Evolutionary conservation across 2,797 vertebrate species (phyloP).

Genomic region (Enteromius trimaculatus): DNA sequence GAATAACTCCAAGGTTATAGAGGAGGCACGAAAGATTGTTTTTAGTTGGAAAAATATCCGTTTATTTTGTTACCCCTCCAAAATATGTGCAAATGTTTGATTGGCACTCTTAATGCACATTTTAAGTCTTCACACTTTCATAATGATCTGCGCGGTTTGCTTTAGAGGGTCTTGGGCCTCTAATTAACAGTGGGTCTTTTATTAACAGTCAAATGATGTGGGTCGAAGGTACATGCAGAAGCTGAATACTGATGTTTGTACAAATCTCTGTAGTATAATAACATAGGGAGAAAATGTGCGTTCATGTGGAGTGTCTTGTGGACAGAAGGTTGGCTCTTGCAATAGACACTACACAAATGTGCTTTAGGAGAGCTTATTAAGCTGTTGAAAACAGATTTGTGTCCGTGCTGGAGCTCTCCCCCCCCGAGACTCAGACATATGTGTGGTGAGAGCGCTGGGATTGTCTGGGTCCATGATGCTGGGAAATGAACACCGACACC

Average conservation of each 20-base stretch:
- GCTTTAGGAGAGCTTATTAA: constrained; percentile 35
- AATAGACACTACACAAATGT: constrained; percentile 6
- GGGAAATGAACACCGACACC: background rate
- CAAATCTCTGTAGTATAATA: background rate
- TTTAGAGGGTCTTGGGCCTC: background rate
- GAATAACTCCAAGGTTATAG: background rate
- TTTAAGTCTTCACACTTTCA: background rate
- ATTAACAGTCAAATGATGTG: background rate
- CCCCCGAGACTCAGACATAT: constrained; percentile 31
- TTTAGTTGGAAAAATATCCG: background rate
- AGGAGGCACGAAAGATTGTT: background rate
- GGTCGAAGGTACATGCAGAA: background rate
- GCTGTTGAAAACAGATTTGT: constrained; percentile 37
- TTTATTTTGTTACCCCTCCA: background rate
- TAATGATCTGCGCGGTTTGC: background rate
- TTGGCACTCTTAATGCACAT: background rate
- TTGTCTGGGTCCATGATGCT: background rate
- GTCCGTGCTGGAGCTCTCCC: constrained; percentile 1
- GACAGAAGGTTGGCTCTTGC: background rate
- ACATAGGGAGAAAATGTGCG: background rate
- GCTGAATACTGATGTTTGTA: background rate
- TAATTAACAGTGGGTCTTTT: no score
- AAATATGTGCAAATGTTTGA: background rate
- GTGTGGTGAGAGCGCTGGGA: constrained; percentile 2
- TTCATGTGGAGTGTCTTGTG: background rate